phyloP scores from a whole-genome alignment of 1,140 invertebrate species.

The Aplysia californica region DNA sequence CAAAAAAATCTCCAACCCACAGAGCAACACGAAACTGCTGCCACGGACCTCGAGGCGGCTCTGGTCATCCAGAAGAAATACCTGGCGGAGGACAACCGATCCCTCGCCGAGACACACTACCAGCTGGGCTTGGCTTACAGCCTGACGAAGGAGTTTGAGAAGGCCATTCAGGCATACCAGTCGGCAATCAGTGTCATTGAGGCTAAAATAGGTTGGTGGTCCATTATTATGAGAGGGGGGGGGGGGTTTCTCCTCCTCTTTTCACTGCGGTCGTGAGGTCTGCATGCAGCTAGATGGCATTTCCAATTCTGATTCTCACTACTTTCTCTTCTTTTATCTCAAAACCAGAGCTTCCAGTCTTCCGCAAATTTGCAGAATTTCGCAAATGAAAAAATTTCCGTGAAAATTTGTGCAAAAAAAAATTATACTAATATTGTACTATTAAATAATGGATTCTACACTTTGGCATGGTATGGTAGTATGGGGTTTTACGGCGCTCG shows the following conservation, averaged over 20 bases:
- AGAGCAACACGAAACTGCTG: conserved; percentile 26
- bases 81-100: neutral
- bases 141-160: conserved; percentile 14
- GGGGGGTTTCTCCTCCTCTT: neutral
- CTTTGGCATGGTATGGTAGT: no score
- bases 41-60: conserved; percentile 15
- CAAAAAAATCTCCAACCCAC: no score
- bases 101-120: conserved; percentile 24
- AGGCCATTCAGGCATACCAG: conserved; percentile 13
- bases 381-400: neutral
- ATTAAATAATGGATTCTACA: no score
- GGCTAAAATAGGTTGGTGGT: conserved; percentile 13
- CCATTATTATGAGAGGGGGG: neutral
- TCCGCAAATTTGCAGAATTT: neutral
- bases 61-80: conserved; percentile 24
- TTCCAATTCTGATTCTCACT: no score
- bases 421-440: no score
- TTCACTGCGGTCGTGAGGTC: neutral
- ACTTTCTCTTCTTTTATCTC: no score
- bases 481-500: no score
- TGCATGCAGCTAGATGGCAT: no score
- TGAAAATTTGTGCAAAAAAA: no score
- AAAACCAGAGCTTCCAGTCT: no score
- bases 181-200: conserved; percentile 22
- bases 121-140: conserved; percentile 23